A percentile compares a stretch with the other conserved stretches of the same genome.
Evolutionary conservation across 2,113 vertebrate species (phyloP).

Genomic region (Nipponia nippon): DNA sequence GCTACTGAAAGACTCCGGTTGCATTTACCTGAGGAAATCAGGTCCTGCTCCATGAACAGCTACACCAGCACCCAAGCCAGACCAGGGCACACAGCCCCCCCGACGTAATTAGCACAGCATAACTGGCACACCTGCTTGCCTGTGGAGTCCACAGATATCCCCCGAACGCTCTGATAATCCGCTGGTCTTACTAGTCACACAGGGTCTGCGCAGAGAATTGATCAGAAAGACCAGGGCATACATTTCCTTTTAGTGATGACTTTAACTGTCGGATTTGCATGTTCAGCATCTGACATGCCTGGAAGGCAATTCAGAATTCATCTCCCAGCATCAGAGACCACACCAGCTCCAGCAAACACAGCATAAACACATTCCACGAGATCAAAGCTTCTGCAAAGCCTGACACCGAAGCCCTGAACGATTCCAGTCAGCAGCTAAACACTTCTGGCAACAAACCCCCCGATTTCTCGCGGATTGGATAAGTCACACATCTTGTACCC

Average conservation of each 20-base stretch:
- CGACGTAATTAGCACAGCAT: neutral
- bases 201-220: neutral
- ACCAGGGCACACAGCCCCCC: neutral
- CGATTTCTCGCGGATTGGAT: neutral
- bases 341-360: conserved; percentile 34
- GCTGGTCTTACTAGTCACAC: neutral
- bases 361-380: conserved; percentile 40
- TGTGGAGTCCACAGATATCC: neutral
- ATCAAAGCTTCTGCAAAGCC: conserved; percentile 44
- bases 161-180: neutral
- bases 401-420: neutral
- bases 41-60: neutral
- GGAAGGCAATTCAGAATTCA: conserved; percentile 51
- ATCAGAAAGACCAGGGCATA: neutral
- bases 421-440: conserved; percentile 16
- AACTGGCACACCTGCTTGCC: neutral
- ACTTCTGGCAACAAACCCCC: neutral
- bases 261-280: neutral
- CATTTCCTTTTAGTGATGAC: neutral
- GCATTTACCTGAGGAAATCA: neutral
- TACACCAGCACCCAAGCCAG: neutral
- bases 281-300: conserved; percentile 23
- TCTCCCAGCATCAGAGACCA: conserved; percentile 14
- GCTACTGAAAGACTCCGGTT: neutral
- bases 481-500: neutral